phyloP scores from a whole-genome alignment of 2,113 vertebrate species.

The Taurulus bubalis region DNA sequence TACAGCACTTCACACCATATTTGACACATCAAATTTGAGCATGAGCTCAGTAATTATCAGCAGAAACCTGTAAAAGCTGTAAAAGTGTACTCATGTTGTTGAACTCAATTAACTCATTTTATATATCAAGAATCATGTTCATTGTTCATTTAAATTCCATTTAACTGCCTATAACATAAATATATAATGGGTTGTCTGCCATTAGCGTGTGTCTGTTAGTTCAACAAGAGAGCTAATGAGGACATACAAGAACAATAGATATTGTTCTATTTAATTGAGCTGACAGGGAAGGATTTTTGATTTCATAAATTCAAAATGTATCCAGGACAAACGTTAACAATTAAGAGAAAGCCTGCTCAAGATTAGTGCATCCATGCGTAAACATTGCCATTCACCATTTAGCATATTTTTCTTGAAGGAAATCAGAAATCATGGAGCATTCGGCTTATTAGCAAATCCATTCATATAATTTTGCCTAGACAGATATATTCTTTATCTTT shows the following conservation, averaged over 20 bases:
- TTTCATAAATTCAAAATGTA: not conserved
- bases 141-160: not conserved
- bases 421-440: not conserved
- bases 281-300: not conserved
- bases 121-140: not conserved
- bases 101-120: not conserved
- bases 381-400: not conserved
- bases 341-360: not conserved
- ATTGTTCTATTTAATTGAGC: not conserved
- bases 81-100: too few species aligned
- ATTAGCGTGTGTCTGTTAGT: not conserved
- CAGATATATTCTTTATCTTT: not conserved
- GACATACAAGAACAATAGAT: not conserved
- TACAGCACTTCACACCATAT: not conserved
- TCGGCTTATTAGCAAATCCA: not conserved
- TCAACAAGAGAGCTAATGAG: not conserved
- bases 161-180: not conserved
- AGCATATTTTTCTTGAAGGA: not conserved
- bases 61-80: not conserved
- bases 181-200: not conserved
- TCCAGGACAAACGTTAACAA: not conserved
- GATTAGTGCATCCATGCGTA: not conserved
- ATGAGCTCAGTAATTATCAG: not conserved
- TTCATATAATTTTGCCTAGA: not conserved
- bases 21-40: not conserved